phyloP scores from a whole-genome alignment of 2,113 vertebrate species.

The Cebus imitator region DNA sequence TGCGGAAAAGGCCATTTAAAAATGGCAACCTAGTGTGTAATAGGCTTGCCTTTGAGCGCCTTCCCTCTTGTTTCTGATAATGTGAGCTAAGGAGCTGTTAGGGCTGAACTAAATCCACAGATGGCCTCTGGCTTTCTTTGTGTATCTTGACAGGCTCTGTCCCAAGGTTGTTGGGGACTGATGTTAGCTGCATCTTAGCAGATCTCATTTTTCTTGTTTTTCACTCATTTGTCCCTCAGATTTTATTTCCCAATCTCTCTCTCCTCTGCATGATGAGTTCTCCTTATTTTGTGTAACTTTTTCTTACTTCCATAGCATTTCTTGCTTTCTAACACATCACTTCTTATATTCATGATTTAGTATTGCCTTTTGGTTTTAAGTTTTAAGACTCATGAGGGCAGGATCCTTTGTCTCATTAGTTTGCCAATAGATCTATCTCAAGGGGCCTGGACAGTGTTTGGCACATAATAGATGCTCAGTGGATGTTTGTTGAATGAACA shows the following conservation, averaged over 20 bases:
- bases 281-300: background rate
- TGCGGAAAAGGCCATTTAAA: background rate
- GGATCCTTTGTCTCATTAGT: background rate
- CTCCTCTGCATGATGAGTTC: background rate
- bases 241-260: background rate
- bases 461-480: background rate
- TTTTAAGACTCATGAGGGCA: background rate
- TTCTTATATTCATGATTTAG: background rate
- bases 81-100: background rate
- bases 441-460: background rate
- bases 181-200: too few relatives aligned
- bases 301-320: background rate
- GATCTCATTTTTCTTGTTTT: background rate
- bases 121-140: background rate
- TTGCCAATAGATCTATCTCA: background rate
- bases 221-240: background rate
- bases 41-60: background rate
- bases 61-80: background rate
- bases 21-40: background rate
- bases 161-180: background rate
- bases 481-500: background rate
- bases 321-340: background rate
- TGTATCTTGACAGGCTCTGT: background rate
- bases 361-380: background rate
- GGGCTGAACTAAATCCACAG: too few relatives aligned